Percentiles rank a stretch among this genome's conserved stretches.
phyloP scores from a whole-genome alignment of 2,113 vertebrate genomes.

The Erythrocercus mccallii region DNA sequence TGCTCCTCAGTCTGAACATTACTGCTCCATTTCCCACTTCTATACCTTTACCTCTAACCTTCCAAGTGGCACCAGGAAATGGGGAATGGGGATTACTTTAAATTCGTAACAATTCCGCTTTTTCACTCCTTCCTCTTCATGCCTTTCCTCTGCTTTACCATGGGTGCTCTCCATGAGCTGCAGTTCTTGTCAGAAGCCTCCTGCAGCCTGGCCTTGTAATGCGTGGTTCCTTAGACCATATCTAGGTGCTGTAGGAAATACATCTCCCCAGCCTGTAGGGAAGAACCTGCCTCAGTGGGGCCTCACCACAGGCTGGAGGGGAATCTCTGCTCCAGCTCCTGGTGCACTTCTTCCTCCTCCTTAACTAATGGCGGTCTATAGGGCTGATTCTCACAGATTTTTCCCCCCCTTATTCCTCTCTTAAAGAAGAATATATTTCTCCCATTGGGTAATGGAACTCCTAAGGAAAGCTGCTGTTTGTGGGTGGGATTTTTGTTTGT shows the following conservation, averaged over 20 bases:
- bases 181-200: neutral
- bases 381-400: neutral
- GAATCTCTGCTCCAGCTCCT: neutral
- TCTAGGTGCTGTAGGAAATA: neutral
- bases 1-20: accelerated
- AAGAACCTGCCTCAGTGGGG: neutral
- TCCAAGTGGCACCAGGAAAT: accelerated
- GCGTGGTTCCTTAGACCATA: neutral
- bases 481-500: neutral
- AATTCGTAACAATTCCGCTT: neutral
- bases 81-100: accelerated
- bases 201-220: neutral
- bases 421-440: neutral
- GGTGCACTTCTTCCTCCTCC: accelerated
- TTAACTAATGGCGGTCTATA: neutral
- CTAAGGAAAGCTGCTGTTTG: neutral
- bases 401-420: neutral
- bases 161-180: neutral
- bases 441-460: accelerated
- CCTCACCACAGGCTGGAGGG: neutral
- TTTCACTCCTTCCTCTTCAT: neutral
- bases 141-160: neutral
- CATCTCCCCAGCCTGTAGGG: neutral
- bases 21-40: neutral
- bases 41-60: neutral